Base-by-base conservation (phyloP, 1,140 invertebrate species). In the Ips nitidus region DNA sequence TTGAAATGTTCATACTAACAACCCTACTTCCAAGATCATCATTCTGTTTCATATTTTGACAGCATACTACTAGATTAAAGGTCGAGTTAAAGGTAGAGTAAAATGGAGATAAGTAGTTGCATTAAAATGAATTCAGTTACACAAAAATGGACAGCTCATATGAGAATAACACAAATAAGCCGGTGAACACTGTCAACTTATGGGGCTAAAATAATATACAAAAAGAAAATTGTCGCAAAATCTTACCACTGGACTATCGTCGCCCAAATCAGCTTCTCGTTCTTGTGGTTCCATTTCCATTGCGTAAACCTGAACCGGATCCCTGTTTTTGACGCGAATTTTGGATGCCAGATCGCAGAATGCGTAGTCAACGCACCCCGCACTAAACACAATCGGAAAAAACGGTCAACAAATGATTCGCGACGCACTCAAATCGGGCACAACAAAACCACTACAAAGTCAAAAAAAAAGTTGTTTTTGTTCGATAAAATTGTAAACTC, bases 311-410 rank as follows among this genome's bases (percentile, higher is more conserved):
- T 90, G 90, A 80, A 92, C 87, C 78, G 92, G 91, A 79, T 92
- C 91, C 86, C 89, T 87, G 81, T 93, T 92, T 90, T 93, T 94
- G 80, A 93, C 90, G 86, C 92, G 89, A 93, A 93, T 94, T 89
- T 93, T 94, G 90, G 84, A 84, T 85, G 77, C 86, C 86, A 73
- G 52, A 56, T 72, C 59, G 79, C 77, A 79, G 77, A 79, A 79
- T 79, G 79, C 78, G 60, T 43, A 1, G 6, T 7, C 41, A 38
- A 72, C 73, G 77, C 79, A 79, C 76, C 71, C 76, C 71, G 73
- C 77, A 62, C 70, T 73, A 39, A 66, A 72, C 66, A 36, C 55
- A 52, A 60, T 7, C 45, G 56, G 41, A 73, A 71, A 22, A 52
- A 67, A 52, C 5, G 63, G 57, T 43, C 22, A 50, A 36, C 41